Base-by-base conservation (phyloP, 1,140 invertebrate genomes). In the Cyclina sinensis region DNA sequence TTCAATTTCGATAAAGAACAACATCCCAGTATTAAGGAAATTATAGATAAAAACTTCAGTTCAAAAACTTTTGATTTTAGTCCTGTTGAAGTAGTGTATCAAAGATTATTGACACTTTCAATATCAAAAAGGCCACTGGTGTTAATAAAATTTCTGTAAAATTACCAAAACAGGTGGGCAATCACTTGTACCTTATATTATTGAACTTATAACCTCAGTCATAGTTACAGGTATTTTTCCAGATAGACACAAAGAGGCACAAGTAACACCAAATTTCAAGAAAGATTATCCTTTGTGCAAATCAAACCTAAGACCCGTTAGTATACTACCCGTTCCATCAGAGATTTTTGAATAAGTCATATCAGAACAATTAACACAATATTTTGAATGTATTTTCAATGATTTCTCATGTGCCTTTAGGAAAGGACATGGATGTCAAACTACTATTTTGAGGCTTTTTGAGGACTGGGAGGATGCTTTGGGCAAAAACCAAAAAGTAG, bases 11-110 rank as follows among this genome's bases (percentile, higher is more conserved):
- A 87, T 80, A 27, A 79, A 48, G 62, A 78, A 18, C 24, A 87
- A n/a, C 76, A 79, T 51, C 73, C 85, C 11, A 87, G 85, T 48
- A 30, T 87, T 24, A 24, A n/a, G 62, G 3, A 79, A 87, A 86
- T 76, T 35, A 12, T 62, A 35, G 83, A 57, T 14, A 74, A 78
- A 76, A 37, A 39, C 27, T 76, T 86, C 76, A 3, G 11, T 51
- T 35, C 24, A 35, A 46, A 59, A 18, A 32, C 21, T 79, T 86
- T 86, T 79, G 21, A 86, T 30, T 86, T 86, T 79, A 21, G 24
- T 32, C 35, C 16, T 46, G 62, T 46, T 48, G 35, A 46, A 24
- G 24, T n/a, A n/a, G n/a, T n/a, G n/a, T n/a, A n/a, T n/a, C n/a
- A n/a, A 70, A 24, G 51, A 1, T 21, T 27, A 46, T 46, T 16